Conservation (phyloP, 92 coral and sea anemone genomes). For the Scolanthus callimorphus region DNA sequence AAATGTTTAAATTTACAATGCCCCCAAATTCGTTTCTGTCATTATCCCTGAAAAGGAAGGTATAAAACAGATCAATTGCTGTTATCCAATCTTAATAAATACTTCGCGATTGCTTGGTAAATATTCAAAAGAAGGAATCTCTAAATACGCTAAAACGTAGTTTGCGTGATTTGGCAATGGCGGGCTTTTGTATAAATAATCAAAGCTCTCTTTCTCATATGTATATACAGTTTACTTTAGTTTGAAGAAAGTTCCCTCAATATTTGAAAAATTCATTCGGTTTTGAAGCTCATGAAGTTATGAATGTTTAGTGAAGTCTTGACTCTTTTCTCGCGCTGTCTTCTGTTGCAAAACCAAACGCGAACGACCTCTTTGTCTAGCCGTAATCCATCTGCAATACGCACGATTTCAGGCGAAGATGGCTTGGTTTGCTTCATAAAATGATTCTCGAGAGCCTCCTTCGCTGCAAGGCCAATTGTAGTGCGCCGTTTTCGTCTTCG, state of each 20-base stretch:
- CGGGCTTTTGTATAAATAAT: too few species aligned
- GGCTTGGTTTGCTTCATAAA: conserved; percentile 95
- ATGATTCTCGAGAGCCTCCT: conserved; percentile 88
- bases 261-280: too few species aligned
- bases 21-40: too few species aligned
- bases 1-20: too few species aligned
- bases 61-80: too few species aligned
- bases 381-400: conserved; percentile 89
- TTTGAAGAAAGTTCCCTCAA: too few species aligned
- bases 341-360: conserved; percentile 98
- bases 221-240: too few species aligned
- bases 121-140: conserved; percentile 6
- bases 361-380: conserved; percentile 96
- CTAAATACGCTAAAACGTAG: too few species aligned
- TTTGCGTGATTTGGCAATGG: too few species aligned
- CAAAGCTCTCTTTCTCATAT: too few species aligned
- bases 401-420: conserved; percentile 84
- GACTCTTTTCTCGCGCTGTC: conserved; percentile 96
- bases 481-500: conserved; percentile 87
- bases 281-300: conserved; percentile 57
- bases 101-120: background rate
- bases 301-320: conserved; percentile 78
- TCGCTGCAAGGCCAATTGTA: conserved; percentile 93
- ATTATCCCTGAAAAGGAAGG: too few species aligned
- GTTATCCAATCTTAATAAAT: too few species aligned